Conservation (phyloP, 1,140 invertebrate genomes). For the Drosophila pachea region DNA sequence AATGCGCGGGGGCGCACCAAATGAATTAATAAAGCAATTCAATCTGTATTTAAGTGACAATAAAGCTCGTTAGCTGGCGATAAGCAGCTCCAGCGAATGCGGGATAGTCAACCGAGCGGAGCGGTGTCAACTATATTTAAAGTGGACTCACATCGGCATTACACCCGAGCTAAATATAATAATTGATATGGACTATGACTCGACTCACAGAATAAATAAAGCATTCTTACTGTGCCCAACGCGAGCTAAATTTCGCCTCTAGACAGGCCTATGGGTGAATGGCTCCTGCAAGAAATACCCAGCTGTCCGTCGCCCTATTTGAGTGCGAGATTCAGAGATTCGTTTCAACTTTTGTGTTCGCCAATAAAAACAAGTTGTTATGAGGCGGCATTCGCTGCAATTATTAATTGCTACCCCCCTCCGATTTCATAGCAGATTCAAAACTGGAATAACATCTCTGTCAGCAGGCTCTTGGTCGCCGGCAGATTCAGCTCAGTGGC, state of each 20-base stretch:
- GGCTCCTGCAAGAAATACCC: background rate
- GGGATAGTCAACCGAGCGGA: slow-evolving; percentile 17
- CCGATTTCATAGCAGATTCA: slow-evolving; percentile 50
- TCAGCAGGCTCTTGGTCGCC: slow-evolving; percentile 46
- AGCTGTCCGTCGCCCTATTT: background rate
- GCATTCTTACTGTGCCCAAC: too few relatives aligned
- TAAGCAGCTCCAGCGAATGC: slow-evolving; percentile 58
- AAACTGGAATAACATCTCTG: slow-evolving; percentile 76
- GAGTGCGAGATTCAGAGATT: background rate
- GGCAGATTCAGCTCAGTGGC: too few relatives aligned
- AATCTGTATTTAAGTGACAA: slow-evolving; percentile 74
- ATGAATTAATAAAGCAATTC: slow-evolving; percentile 72
- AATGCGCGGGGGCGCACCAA: slow-evolving; percentile 36
- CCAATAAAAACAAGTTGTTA: slow-evolving; percentile 65
- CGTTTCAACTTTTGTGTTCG: slow-evolving; percentile 16
- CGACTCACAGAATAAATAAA: too few relatives aligned
- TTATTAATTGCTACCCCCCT: slow-evolving; percentile 64
- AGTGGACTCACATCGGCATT: background rate
- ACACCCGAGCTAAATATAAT: background rate
- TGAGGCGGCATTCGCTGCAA: slow-evolving; percentile 60
- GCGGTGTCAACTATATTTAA: slow-evolving; percentile 24
- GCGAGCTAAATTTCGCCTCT: too few relatives aligned
- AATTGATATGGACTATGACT: too few relatives aligned
- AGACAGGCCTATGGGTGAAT: too few relatives aligned
- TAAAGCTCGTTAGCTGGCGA: slow-evolving; percentile 67